A percentile compares a stretch with the other conserved stretches of the same genome.
phyloP scores from a whole-genome alignment of 1,140 invertebrate genomes.

The Habropoda laboriosa region DNA sequence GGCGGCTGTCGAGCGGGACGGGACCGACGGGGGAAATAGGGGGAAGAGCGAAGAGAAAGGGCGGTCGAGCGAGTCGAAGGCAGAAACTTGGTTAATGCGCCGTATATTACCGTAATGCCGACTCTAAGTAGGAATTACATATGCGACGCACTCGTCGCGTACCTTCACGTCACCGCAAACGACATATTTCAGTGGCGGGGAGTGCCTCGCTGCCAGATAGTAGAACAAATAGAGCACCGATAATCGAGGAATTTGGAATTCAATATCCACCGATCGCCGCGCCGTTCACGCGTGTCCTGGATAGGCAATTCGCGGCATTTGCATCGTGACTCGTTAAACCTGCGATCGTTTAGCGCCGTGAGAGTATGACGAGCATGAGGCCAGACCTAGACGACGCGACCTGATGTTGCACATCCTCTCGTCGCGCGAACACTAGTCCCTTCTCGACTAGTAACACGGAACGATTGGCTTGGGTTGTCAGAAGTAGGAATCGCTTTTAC shows the following conservation, averaged over 20 bases:
- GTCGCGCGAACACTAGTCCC: neutral
- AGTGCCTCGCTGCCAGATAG: slow-evolving; percentile 75
- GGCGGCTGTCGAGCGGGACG: neutral
- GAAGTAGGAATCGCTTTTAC: too few species aligned
- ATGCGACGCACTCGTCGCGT: slow-evolving; percentile 78
- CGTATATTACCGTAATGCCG: slow-evolving; percentile 78
- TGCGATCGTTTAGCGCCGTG: slow-evolving; percentile 62
- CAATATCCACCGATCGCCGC: slow-evolving; percentile 74
- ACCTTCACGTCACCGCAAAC: slow-evolving; percentile 80
- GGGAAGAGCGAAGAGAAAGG: slow-evolving; percentile 23
- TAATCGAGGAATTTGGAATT: slow-evolving; percentile 77
- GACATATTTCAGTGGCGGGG: slow-evolving; percentile 75
- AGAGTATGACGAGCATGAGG: slow-evolving; percentile 57
- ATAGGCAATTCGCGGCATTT: slow-evolving; percentile 64
- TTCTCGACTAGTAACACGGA: too few species aligned
- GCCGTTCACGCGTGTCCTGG: slow-evolving; percentile 64
- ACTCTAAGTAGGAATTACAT: slow-evolving; percentile 79
- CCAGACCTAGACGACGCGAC: slow-evolving; percentile 12
- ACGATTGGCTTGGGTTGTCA: too few species aligned
- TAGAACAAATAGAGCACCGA: slow-evolving; percentile 79
- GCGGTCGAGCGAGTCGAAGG: slow-evolving; percentile 60
- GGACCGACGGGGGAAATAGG: neutral
- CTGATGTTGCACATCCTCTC: slow-evolving; percentile 35
- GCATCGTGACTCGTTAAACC: slow-evolving; percentile 65
- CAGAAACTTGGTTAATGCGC: slow-evolving; percentile 73